Evolutionary conservation across 2,888 invertebrate genomes (phyloP).

Genomic region (Dicyrtomina minuta): DNA sequence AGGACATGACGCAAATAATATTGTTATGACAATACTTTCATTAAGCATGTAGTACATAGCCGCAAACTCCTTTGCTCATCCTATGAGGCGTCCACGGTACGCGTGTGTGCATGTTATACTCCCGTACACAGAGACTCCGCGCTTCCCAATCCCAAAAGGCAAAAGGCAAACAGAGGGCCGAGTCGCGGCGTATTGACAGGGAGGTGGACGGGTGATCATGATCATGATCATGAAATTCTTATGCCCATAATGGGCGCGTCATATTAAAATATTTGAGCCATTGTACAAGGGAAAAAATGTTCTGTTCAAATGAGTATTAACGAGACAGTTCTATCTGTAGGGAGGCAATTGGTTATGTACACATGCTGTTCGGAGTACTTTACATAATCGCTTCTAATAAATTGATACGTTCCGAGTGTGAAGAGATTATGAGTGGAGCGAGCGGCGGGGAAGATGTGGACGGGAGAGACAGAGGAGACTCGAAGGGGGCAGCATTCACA

Average conservation of each 20-base stretch:
- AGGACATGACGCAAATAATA: too few relatives aligned
- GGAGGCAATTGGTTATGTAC: background rate
- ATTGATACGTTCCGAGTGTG: constrained; percentile 16
- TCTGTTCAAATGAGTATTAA: background rate
- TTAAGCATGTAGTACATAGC: too few relatives aligned
- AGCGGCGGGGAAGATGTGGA: background rate
- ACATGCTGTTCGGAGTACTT: background rate
- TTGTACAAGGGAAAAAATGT: background rate
- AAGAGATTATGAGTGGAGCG: too few relatives aligned
- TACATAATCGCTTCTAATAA: constrained; percentile 4
- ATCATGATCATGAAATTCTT: background rate
- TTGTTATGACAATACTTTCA: too few relatives aligned
- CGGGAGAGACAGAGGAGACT: background rate
- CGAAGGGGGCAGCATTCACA: background rate
- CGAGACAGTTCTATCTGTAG: background rate
- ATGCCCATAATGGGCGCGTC: constrained; percentile 9
- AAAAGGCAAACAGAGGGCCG: too few relatives aligned
- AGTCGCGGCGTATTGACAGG: too few relatives aligned
- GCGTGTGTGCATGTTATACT: too few relatives aligned
- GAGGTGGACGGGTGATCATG: background rate
- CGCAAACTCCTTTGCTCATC: too few relatives aligned
- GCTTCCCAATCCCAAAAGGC: too few relatives aligned
- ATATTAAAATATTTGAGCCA: constrained; percentile 1
- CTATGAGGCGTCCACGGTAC: too few relatives aligned
- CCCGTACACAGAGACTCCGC: too few relatives aligned